Base-by-base conservation (phyloP, 1,140 invertebrate species). In the Heliconius himera region DNA sequence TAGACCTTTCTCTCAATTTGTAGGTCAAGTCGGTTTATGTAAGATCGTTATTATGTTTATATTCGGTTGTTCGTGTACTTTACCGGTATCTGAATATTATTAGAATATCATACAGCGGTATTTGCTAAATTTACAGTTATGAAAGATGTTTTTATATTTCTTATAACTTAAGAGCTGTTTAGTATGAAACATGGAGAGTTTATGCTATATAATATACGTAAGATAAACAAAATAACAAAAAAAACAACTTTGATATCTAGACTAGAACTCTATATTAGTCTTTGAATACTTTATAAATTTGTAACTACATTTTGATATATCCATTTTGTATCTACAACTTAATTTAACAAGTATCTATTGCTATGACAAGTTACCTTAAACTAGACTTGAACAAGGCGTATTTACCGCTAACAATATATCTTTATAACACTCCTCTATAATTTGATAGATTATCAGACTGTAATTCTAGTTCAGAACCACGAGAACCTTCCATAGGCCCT, bases 401-500 rank as follows among this genome's bases (percentile, higher is more conserved):
- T 66, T 66, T 66, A 66, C 60, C 9, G 18, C 60, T 66, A 66
- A 66, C 60, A 66, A 66, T 66, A 66, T 66, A 66, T 66, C 60
- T 66, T 66, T 66, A 66, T 66, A 66, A 6, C 60, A 29, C 60
- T 66, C 60, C 60, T 66, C 60, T 66, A 66, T 66, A 66, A 66
- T 66, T 66, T 66, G 60, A 66, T 66, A 66, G 60, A 66, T 75
- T 54, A 75, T 22, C 66, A 22, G 60, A 29, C 38, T 20, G 38
- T 70, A 54, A 75, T 79, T 75, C 73, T 74, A 70, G 73, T 75
- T 75, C 72, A 71, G 29, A 26, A 41, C 36, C 71, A 41, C 78
- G 77, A 79, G 84, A 84, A 85, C 83, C 84, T 87, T 87, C 86
- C 78, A 82, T 81, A 72, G 81, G 86, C 86, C 86, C 86, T 88